These are phyloP conservation scores for Pantelozetes paolii DNA, from an alignment of 2,888 invertebrate genomes.

Conservation along the genomic window DNA sequence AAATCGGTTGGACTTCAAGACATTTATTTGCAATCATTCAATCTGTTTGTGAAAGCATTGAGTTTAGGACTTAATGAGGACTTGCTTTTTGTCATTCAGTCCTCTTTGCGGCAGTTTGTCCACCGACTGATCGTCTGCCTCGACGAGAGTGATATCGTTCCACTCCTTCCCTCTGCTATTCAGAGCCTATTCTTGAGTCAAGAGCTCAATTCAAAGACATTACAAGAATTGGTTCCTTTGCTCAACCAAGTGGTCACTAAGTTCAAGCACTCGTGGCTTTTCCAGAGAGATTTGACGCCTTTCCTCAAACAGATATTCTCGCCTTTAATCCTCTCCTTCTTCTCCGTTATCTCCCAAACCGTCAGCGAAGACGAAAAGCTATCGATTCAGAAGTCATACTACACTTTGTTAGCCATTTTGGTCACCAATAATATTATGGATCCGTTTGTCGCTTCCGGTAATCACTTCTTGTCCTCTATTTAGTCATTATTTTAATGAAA, in stretches of 20 bases:
- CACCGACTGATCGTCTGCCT: constrained; percentile 61
- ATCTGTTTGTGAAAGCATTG: constrained; percentile 57
- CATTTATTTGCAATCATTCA: constrained; percentile 56
- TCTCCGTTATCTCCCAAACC: constrained; percentile 54
- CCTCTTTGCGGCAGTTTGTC: constrained; percentile 58
- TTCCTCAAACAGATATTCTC: constrained; percentile 57
- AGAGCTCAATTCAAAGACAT: constrained; percentile 49
- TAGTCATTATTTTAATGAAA: constrained; percentile 25
- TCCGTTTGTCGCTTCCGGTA: constrained; percentile 51
- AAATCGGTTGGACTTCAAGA: constrained; percentile 56
- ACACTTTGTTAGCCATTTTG: constrained; percentile 56
- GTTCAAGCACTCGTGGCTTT: constrained; percentile 55
- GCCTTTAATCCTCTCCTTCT: constrained; percentile 56
- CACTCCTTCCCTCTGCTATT: constrained; percentile 57
- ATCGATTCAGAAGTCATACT: constrained; percentile 56
- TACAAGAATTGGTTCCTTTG: constrained; percentile 58
- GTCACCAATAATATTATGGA: constrained; percentile 56
- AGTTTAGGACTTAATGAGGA: constrained; percentile 50
- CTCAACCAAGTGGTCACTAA: constrained; percentile 60
- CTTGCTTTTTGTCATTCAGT: constrained; percentile 48
- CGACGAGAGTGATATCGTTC: constrained; percentile 57
- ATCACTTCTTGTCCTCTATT: not conserved
- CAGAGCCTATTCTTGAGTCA: constrained; percentile 53
- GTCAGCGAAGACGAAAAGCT: constrained; percentile 57
- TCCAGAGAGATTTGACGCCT: constrained; percentile 56